Base-by-base conservation (phyloP, 2,888 invertebrate genomes). In the Pristionchus exspectatus region DNA sequence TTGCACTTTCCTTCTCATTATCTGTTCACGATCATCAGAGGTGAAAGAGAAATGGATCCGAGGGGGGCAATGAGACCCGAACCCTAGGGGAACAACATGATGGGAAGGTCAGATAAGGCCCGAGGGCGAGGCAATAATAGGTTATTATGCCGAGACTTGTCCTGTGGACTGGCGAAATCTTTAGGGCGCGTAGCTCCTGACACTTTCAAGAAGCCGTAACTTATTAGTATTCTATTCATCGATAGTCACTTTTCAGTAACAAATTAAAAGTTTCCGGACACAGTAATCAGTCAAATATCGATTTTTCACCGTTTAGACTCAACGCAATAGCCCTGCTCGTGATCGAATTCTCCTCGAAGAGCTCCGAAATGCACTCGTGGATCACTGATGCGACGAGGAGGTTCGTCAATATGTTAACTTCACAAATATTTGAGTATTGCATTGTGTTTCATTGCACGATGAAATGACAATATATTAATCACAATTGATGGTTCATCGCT, bases 301-400 rank as follows among this genome's bases (percentile, higher is more conserved):
- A 30, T 72, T 74, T n/a, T 14, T 33, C 2, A 27, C 27, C n/a
- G 16, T 24, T 83, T 90, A 92, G 92, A 89, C 91, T 94, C 88
- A 93, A 94, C 90, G 90, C 92, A 88, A 92, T 93, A 44, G 91
- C 94, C 3, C 90, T 91, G 14, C 91, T 94, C 38, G 91, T 94
- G 54, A 91, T 94, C 88, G 93, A 93, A 69, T 94, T 94, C 90
- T 93, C 94, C 38, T 92, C 93, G 9, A 87, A 91, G 27, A 91
- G 93, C 18, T 92, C 92, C 14, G 90, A 91, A 77, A 92, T 93
- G 90, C 94, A 94, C 90, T 94, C 94, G 33, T 94, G 94, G 93
- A 93, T 94, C 91, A 93, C 93, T 10, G 93, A 92, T 72, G 77
- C 91, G 2, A 63, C 59, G 12, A 74, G 88, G 24, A 69, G 50